These are phyloP conservation scores for Apis cerana DNA, from an alignment of 1,140 invertebrate species.

Conservation along the genomic window DNA sequence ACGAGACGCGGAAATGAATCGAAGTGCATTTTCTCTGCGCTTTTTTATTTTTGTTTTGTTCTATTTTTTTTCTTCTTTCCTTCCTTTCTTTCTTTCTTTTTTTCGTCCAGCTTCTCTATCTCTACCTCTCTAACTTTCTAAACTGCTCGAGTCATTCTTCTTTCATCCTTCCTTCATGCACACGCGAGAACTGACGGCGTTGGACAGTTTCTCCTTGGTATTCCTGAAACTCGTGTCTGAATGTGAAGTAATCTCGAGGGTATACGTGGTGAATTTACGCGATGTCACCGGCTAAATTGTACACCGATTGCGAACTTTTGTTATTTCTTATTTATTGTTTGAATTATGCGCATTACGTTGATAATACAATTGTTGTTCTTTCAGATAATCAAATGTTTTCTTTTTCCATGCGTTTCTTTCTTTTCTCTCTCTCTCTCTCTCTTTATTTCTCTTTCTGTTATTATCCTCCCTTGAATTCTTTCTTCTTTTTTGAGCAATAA, in stretches of 20 bases:
- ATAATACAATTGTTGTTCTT: conserved; percentile 39
- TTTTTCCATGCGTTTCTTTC: background rate
- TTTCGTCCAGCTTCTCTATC: background rate
- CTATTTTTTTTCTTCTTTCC: background rate
- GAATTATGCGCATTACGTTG: conserved; percentile 25
- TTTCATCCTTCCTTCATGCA: background rate
- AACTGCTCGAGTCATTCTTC: background rate
- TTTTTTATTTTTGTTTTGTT: background rate
- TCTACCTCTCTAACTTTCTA: background rate
- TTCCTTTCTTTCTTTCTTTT: background rate
- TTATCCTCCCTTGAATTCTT: too few relatives aligned
- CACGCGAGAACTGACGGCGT: background rate
- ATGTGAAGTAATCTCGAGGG: background rate
- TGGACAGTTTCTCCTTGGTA: background rate
- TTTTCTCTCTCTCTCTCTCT: background rate
- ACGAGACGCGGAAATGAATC: background rate
- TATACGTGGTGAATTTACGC: background rate
- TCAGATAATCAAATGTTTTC: conserved; percentile 20
- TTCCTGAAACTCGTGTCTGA: background rate
- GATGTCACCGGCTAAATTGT: background rate
- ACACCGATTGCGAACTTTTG: conserved; percentile 22
- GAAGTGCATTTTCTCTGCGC: background rate
- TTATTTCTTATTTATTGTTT: conserved; percentile 43
- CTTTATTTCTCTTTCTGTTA: too few relatives aligned
- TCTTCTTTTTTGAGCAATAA: background rate